Evolutionary conservation across 1,140 invertebrate genomes (phyloP).

Genomic region (Zaprionus kolodkinae): DNA sequence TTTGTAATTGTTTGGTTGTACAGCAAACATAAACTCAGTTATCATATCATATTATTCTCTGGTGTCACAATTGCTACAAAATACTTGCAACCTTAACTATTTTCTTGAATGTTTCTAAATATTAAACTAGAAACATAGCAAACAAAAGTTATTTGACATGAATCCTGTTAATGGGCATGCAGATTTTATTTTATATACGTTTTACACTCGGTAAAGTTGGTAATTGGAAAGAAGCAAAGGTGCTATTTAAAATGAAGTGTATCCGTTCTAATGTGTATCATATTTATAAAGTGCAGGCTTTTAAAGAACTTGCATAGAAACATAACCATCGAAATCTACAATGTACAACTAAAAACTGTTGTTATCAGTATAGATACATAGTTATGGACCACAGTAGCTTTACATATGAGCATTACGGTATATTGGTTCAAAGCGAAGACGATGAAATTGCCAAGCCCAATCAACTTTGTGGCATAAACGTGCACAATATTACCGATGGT

Average conservation of each 20-base stretch:
- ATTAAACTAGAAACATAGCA: neutral
- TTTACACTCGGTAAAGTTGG: neutral
- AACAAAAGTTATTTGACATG: neutral
- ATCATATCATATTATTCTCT: neutral
- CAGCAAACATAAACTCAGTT: neutral
- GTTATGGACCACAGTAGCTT: slow-evolving; percentile 67
- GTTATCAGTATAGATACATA: slow-evolving; percentile 83
- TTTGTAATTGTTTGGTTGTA: slow-evolving; percentile 60
- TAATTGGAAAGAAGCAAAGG: neutral
- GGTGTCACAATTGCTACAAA: neutral
- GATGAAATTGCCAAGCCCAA: slow-evolving; percentile 54
- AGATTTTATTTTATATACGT: neutral
- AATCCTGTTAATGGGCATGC: neutral
- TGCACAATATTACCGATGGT: slow-evolving; percentile 68
- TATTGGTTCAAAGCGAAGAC: slow-evolving; percentile 81
- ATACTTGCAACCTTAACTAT: neutral
- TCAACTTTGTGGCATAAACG: slow-evolving; percentile 41
- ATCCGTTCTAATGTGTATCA: neutral
- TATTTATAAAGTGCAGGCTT: neutral
- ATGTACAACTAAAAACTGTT: slow-evolving; percentile 87
- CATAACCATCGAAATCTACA: neutral
- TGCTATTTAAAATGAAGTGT: neutral
- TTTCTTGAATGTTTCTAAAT: neutral
- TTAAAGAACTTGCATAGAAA: neutral
- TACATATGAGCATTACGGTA: slow-evolving; percentile 85